A percentile compares a stretch with the other conserved stretches of the same genome.
Evolutionary conservation across 2,797 vertebrate species (phyloP).

Genomic region (Rhabdomys pumilio): DNA sequence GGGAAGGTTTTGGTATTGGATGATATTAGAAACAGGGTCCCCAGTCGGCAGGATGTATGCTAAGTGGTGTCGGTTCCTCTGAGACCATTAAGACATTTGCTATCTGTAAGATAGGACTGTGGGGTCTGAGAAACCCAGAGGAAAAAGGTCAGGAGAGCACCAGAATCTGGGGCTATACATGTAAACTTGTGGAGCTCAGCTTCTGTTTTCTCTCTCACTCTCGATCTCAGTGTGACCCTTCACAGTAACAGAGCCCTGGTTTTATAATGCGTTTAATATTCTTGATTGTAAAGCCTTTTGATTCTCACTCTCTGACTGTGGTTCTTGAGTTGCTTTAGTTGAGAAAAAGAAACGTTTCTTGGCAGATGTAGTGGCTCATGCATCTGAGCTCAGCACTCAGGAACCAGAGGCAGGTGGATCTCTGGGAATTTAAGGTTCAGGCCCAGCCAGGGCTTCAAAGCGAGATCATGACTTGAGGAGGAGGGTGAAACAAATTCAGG

Average conservation of each 20-base stretch:
- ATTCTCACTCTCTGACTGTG: slow-evolving; percentile 17
- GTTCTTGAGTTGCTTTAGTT: not conserved
- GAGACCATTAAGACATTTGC: not conserved
- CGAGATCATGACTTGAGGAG: not conserved
- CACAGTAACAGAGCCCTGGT: not conserved
- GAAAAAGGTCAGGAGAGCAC: not conserved
- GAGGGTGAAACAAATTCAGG: not conserved
- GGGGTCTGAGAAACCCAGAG: slow-evolving; percentile 26
- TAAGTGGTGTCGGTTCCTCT: not conserved
- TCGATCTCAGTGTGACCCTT: not conserved
- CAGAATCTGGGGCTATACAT: not conserved
- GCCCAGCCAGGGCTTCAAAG: not conserved
- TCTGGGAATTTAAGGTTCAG: not conserved
- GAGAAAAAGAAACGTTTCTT: not conserved
- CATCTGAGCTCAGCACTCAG: not conserved
- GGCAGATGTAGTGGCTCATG: too few relatives aligned
- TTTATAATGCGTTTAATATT: not conserved
- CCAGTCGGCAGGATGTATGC: not conserved
- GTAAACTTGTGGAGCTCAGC: slow-evolving; percentile 18
- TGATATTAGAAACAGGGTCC: not conserved
- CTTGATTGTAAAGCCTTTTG: not conserved
- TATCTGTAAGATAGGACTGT: not conserved
- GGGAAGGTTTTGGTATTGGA: not conserved
- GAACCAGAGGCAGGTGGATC: not conserved
- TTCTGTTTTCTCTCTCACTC: not conserved